phyloP scores from a whole-genome alignment of 2,797 vertebrate species.

The Dermochelys coriacea region DNA sequence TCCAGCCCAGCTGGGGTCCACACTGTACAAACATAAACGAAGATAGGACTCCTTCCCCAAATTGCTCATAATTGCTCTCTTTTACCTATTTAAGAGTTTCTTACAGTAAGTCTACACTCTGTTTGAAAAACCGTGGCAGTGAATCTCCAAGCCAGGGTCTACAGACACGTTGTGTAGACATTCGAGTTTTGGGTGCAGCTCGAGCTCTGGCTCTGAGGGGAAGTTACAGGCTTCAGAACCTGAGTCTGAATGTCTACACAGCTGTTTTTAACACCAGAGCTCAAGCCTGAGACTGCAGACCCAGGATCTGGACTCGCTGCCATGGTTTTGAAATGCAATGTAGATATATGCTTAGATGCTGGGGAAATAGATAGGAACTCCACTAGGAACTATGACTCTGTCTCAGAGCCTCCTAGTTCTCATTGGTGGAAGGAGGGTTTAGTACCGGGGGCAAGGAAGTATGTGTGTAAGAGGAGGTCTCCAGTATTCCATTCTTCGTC shows the following conservation, averaged over 20 bases:
- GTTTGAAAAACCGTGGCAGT: no score
- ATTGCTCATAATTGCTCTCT: no score
- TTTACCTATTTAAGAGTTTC: no score
- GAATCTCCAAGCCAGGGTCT: no score
- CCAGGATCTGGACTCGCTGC: not conserved
- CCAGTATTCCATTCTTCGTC: not conserved
- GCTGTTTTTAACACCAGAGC: not conserved
- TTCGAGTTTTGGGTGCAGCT: no score
- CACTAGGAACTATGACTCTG: not conserved
- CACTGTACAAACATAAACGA: no score
- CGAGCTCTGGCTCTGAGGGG: no score
- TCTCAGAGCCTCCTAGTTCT: not conserved
- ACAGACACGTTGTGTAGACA: no score
- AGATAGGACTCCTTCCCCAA: no score
- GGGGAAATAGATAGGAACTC: not conserved
- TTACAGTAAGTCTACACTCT: no score
- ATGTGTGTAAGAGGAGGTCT: not conserved
- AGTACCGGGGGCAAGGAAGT: not conserved
- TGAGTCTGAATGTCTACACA: not conserved
- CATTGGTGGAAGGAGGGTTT: not conserved
- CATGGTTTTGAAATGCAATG: not conserved
- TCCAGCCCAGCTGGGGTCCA: no score
- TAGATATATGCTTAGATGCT: not conserved
- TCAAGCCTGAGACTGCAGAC: not conserved
- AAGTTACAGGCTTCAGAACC: no score